Evolutionary conservation across 2,113 vertebrate species (phyloP).

Genomic region (Alectura lathami): DNA sequence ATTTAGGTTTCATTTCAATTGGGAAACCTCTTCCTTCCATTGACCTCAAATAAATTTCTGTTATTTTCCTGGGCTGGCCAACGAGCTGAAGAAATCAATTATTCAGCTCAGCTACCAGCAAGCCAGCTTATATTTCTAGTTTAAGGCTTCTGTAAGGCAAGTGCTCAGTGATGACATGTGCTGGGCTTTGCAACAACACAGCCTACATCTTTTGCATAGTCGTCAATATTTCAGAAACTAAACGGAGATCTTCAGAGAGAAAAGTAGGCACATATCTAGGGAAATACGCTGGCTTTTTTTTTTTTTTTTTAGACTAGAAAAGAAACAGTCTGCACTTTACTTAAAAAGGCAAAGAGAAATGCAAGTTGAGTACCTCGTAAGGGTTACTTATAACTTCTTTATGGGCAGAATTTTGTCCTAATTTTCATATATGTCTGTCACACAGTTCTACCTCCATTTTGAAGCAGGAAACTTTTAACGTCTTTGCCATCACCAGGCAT

Average conservation of each 20-base stretch:
- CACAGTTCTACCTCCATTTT: not conserved
- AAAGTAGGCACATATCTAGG: not conserved
- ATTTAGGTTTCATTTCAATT: not conserved
- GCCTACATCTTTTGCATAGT: slow-evolving; percentile 22
- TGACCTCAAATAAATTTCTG: not conserved
- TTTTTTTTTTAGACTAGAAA: not conserved
- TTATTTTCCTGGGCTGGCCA: not conserved
- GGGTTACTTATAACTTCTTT: not conserved
- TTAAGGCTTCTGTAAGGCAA: slow-evolving; percentile 19
- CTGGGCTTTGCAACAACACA: slow-evolving; percentile 35
- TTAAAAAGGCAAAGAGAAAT: not conserved
- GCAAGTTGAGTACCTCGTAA: not conserved
- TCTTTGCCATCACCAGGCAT: not conserved
- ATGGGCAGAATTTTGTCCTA: not conserved
- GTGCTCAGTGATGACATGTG: slow-evolving; percentile 27
- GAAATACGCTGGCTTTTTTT: not conserved
- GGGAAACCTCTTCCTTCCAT: not conserved
- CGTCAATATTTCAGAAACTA: slow-evolving; percentile 44
- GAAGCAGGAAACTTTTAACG: not conserved
- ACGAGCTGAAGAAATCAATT: slow-evolving; percentile 8
- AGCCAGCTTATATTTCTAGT: slow-evolving; percentile 7
- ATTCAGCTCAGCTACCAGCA: slow-evolving; percentile 2
- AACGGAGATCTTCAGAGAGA: not conserved
- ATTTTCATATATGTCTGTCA: not conserved
- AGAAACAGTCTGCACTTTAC: not conserved